Base-by-base conservation (phyloP, 2,797 vertebrate species). In the Melopsittacus undulatus region DNA sequence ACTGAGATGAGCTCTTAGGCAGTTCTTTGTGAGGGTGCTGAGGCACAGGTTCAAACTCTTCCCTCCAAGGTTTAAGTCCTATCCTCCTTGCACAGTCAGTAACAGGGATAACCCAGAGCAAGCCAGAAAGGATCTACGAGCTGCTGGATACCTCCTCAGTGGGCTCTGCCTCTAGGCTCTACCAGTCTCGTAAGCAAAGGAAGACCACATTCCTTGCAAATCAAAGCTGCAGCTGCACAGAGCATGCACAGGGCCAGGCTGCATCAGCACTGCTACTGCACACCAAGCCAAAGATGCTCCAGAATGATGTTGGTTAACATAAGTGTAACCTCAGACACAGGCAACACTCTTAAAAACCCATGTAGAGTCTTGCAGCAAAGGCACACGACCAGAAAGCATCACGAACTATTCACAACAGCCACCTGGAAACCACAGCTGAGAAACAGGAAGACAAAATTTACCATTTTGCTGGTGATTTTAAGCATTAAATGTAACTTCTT, bases 71-170 rank as follows among this genome's bases (percentile, higher is more conserved):
- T 42, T 51, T 23, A 32, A 61, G 22, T 27, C 29, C 32, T 38
- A 12, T 11, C 32, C 46, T 67, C 46, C 18, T 48, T 6, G 38
- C 40, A 52, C 48, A 62, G 23, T 24, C 61, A 27, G 21, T 40
- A 51, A 19, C 5, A 52, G 19, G 27, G 36, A 36, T 36, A 36
- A 36, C 36, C 36, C 36, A 36, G 36, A 36, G 36, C 36, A 36
- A 36, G 49, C 6, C 77, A 83, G 61, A 26, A 73, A 68, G 61
- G 13, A 24, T 13, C 66, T 48, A 26, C 6, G 2, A 0, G 11
- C 32, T 1, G 1, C 18, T 51, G 67, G 45, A 0, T 67, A 22
- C 21, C 32, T 7, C 5, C 18, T 16, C 18, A 14, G n/a, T 2
- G 11, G 29, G 23, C 57, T 30, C 51, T 42, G 34, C 51, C 57